Conservation (phyloP, 2,888 invertebrate species). For the Rhamnusium bicolor region DNA sequence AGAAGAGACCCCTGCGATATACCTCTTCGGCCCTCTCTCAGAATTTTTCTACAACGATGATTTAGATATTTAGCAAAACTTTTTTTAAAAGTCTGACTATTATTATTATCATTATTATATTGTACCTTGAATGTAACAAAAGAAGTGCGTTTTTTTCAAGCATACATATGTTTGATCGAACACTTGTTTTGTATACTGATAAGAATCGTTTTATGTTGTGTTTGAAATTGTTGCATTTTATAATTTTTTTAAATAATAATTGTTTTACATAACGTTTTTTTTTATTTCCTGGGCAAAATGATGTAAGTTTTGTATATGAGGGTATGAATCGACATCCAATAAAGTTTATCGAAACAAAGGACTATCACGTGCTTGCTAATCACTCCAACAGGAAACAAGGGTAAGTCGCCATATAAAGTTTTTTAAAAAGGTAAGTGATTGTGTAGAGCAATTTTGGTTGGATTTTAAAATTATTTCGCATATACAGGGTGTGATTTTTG, state of each 20-base stretch:
- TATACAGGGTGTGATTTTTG: too few species aligned
- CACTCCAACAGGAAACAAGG: too few species aligned
- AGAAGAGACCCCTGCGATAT: conserved; percentile 81
- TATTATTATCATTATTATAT: too few species aligned
- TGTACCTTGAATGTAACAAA: conserved; percentile 16
- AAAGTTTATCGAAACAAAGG: too few species aligned
- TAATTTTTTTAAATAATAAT: conserved; percentile 30
- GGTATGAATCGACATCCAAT: too few species aligned
- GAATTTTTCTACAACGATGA: conserved; percentile 67
- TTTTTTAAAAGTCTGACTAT: conserved; percentile 16
- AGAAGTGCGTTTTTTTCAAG: background rate
- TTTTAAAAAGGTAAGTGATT: too few species aligned
- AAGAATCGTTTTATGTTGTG: conserved; percentile 27
- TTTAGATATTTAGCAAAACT: conserved; percentile 24
- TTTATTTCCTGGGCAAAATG: background rate
- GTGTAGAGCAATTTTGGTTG: too few species aligned
- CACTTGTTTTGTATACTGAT: conserved; percentile 30
- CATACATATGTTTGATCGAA: background rate
- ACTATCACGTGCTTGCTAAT: too few species aligned
- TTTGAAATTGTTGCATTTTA: conserved; percentile 30
- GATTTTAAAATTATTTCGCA: too few species aligned
- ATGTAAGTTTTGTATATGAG: background rate
- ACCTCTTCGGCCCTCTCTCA: conserved; percentile 85
- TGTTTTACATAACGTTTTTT: conserved; percentile 8
- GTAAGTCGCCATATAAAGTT: too few species aligned